Base-by-base conservation (phyloP, 2,888 invertebrate genomes). In the Cephus pygmeus region DNA sequence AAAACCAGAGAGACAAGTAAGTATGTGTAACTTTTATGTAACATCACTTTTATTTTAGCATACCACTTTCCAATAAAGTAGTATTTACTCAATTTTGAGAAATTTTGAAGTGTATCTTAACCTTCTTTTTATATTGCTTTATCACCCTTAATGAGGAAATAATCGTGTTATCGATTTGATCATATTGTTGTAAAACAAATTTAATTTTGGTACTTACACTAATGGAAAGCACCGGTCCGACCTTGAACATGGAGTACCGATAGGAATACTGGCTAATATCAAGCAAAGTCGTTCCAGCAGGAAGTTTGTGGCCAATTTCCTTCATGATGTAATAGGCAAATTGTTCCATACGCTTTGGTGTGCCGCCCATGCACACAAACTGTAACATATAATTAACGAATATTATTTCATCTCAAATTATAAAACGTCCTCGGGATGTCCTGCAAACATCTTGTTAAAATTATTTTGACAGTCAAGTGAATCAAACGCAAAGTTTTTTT, bases 281-380 rank as follows among this genome's bases (percentile, higher is more conserved):
- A 89, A 95, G 94, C 75, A 98, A 93, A 79, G 96, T 95, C 31
- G 97, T 97, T 76, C 98, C 98, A 78, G 97, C 95, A 1, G 98
- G 98, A 87, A 98, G 92, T 92, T 97, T 96, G 92, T 97, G 96
- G 6, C 96, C 96, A 85, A 98, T 96, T 93, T 98, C 97, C 82
- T 96, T 94, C 95, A 97, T 96, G 85, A 98, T 97, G 90, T 94
- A 97, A 91, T 96, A 94, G 40, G 98, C 98, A 91, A 98, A 98
- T 89, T 95, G 94, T 92, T 98, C 96, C 98, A 98, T 98, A 77
- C 98, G 94, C 89, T 96, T 96, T 23, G 98, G 97, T 34, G 98
- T 98, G 30, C 98, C 98, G 73, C 98, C 98, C 96, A 98, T 97
- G 92, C 98, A 98, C 69, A 99, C 97, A 92, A 98, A 99, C 98